A percentile compares a stretch with the other conserved stretches of the same genome.
These are phyloP conservation scores for Cabera pusaria DNA, from an alignment of 2,888 invertebrate species.

Conservation along the genomic window DNA sequence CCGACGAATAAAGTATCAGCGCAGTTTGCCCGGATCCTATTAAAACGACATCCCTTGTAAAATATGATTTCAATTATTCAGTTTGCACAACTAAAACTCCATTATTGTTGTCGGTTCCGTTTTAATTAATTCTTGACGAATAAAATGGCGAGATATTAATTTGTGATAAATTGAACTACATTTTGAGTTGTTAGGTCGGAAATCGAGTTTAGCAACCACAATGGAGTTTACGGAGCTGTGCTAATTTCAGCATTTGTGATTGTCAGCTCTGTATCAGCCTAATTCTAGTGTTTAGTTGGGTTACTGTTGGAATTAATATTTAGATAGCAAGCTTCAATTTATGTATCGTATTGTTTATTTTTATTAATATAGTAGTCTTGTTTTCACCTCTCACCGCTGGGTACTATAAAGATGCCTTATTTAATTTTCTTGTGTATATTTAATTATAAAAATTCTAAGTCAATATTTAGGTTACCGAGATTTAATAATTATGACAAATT, in stretches of 20 bases:
- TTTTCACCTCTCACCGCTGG: too few species aligned
- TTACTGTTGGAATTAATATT: too few species aligned
- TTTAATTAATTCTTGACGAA: slow-evolving; percentile 19
- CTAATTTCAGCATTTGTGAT: slow-evolving; percentile 4
- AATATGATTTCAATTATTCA: slow-evolving; percentile 32
- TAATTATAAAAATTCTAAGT: too few species aligned
- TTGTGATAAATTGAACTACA: slow-evolving; percentile 22
- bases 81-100: slow-evolving; percentile 31
- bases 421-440: too few species aligned
- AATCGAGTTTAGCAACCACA: slow-evolving; percentile 13
- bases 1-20: slow-evolving; percentile 64
- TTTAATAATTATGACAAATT: too few species aligned
- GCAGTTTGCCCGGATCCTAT: slow-evolving; percentile 45
- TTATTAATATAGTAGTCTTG: too few species aligned
- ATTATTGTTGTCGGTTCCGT: slow-evolving; percentile 24
- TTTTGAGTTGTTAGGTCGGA: slow-evolving; percentile 13
- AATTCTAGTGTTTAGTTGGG: neutral
- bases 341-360: too few species aligned
- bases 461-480: too few species aligned
- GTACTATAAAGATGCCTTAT: too few species aligned
- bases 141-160: slow-evolving; percentile 23
- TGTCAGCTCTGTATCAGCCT: too few species aligned
- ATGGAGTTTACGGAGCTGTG: slow-evolving; percentile 8
- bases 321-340: too few species aligned
- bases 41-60: slow-evolving; percentile 33